phyloP scores from a whole-genome alignment of 2,797 vertebrate species.

The Peromyscus melanophrys region DNA sequence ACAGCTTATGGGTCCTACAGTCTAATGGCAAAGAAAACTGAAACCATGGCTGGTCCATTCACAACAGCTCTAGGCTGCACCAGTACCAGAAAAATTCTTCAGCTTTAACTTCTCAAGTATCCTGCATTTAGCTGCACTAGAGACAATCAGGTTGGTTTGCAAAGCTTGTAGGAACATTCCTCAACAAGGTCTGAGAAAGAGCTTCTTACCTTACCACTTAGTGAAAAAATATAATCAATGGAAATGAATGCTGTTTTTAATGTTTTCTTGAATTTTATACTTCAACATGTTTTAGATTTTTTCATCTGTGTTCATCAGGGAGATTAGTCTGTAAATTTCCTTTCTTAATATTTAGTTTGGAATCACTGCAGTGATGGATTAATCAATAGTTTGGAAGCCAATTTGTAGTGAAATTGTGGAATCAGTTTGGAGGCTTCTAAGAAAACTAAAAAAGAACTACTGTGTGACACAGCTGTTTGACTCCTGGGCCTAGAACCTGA shows the following conservation, averaged over 20 bases:
- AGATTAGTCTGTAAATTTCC: neutral
- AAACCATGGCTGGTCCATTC: neutral
- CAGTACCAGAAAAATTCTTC: neutral
- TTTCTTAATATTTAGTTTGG: neutral
- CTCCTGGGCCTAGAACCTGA: neutral
- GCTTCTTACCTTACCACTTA: neutral
- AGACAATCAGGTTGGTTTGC: too few species aligned
- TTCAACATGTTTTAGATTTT: neutral
- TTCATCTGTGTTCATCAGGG: neutral
- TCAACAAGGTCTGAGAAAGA: neutral
- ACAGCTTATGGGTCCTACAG: too few species aligned
- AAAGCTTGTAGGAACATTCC: too few species aligned
- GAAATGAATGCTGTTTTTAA: neutral
- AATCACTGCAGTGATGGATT: too few species aligned
- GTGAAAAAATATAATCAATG: neutral
- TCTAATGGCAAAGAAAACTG: too few species aligned
- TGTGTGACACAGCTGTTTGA: neutral
- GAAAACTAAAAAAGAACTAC: too few species aligned
- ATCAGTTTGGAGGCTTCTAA: too few species aligned
- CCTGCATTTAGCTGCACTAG: too few species aligned
- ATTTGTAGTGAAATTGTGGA: too few species aligned
- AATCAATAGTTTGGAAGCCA: too few species aligned
- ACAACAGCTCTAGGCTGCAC: neutral
- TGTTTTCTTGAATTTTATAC: neutral
- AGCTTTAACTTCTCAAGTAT: neutral